Percentiles rank a stretch among this genome's conserved stretches.
These are phyloP conservation scores for Oncorhynchus mykiss DNA, from an alignment of 2,113 vertebrate species.

Conservation along the genomic window DNA sequence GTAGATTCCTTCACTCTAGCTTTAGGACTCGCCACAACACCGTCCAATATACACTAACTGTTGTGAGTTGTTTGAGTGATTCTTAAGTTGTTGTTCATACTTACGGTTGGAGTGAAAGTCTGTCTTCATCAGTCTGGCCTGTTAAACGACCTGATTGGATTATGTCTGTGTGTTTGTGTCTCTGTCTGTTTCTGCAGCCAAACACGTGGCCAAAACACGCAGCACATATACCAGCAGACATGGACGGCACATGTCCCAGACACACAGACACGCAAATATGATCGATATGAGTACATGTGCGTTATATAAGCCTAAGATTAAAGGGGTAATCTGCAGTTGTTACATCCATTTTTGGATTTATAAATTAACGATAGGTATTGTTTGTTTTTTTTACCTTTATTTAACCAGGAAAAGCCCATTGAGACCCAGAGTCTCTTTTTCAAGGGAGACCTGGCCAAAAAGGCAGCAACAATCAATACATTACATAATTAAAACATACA, in stretches of 20 bases:
- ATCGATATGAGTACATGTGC: background rate
- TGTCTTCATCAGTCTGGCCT: background rate
- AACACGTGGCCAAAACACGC: constrained; percentile 42
- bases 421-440: too few relatives aligned
- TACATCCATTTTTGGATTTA: too few relatives aligned
- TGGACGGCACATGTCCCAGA: constrained; percentile 51
- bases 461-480: too few relatives aligned
- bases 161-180: constrained; percentile 33
- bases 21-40: background rate
- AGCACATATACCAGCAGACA: background rate
- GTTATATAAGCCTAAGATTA: too few relatives aligned
- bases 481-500: too few relatives aligned
- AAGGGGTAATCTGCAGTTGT: too few relatives aligned
- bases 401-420: too few relatives aligned
- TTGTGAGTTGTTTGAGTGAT: background rate
- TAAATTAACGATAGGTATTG: too few relatives aligned
- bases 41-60: background rate
- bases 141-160: background rate
- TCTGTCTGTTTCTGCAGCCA: constrained; percentile 17
- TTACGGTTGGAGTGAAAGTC: background rate
- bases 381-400: too few relatives aligned
- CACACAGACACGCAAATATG: constrained; percentile 24
- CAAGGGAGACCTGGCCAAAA: too few relatives aligned
- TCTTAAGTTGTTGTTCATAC: background rate
- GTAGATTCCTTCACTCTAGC: background rate